These are phyloP conservation scores for Trachelipus rathkii DNA, from an alignment of 1,140 invertebrate genomes.

Conservation along the genomic window DNA sequence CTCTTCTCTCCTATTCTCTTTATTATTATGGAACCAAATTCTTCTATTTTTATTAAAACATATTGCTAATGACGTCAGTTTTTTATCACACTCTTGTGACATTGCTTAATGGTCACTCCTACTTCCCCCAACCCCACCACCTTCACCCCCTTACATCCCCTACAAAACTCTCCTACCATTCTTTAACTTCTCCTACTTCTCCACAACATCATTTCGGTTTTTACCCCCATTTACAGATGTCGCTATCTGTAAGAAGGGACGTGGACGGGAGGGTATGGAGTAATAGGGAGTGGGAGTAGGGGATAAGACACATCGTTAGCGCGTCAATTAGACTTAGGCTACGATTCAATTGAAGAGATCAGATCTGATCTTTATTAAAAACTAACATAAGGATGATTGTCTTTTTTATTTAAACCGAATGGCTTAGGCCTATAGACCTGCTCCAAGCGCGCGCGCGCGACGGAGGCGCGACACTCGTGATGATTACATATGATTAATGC, in stretches of 20 bases:
- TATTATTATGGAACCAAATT: neutral
- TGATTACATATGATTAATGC: constrained; percentile 13
- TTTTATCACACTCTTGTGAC: constrained; percentile 3
- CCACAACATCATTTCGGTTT: neutral
- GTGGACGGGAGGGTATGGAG: too few species aligned
- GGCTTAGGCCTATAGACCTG: neutral
- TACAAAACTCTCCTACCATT: too few species aligned
- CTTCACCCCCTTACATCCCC: neutral
- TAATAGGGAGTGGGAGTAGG: too few species aligned
- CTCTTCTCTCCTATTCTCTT: too few species aligned
- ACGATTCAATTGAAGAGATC: neutral
- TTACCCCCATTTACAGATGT: neutral
- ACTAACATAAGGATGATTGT: neutral
- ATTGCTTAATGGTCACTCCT: constrained; percentile 4
- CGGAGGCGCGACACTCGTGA: neutral
- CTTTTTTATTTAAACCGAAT: neutral
- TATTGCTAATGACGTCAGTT: neutral
- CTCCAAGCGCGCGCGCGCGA: neutral
- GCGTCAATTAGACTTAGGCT: constrained; percentile 2
- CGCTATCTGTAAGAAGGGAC: neutral
- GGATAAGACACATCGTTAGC: neutral
- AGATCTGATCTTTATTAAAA: neutral
- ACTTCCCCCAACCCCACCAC: neutral
- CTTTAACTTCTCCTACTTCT: too few species aligned
- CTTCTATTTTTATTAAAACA: constrained; percentile 2